A percentile compares a stretch with the other conserved stretches of the same genome.
phyloP scores from a whole-genome alignment of 1,140 invertebrate species.

The Stenopsyche tienmushanensis region DNA sequence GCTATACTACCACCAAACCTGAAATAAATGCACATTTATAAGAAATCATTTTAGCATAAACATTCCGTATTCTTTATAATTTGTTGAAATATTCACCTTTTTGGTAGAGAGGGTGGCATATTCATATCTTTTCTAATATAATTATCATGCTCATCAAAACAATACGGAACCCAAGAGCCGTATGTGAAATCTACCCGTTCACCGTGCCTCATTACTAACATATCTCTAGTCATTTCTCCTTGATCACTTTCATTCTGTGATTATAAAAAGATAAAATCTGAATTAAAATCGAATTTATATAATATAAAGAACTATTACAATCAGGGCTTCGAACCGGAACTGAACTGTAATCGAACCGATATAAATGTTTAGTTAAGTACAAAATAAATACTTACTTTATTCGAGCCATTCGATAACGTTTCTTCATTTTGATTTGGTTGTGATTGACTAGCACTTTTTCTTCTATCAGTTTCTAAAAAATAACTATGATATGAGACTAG shows the following conservation, averaged over 20 bases:
- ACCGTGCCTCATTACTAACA: conserved; percentile 83
- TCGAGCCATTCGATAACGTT: too few relatives aligned
- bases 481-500: not conserved
- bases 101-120: conserved; percentile 75
- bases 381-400: too few relatives aligned
- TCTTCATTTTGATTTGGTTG: too few relatives aligned
- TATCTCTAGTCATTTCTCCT: conserved; percentile 48
- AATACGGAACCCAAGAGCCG: conserved; percentile 82
- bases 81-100: conserved; percentile 44
- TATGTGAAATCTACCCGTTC: conserved; percentile 92
- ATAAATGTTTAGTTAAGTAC: too few relatives aligned
- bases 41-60: not conserved
- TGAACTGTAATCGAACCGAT: too few relatives aligned
- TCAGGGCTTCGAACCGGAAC: too few relatives aligned
- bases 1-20: conserved; percentile 48
- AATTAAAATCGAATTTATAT: not conserved
- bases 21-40: conserved; percentile 4
- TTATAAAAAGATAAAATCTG: not conserved
- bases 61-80: conserved; percentile 1
- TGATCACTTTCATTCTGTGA: not conserved
- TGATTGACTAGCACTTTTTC: too few relatives aligned
- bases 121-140: conserved; percentile 86
- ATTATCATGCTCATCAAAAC: conserved; percentile 77
- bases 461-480: not conserved
- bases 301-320: not conserved